Percentiles rank a stretch among this genome's conserved stretches.
phyloP scores from a whole-genome alignment of 1,140 invertebrate genomes.

The Drosophila equinoxialis region DNA sequence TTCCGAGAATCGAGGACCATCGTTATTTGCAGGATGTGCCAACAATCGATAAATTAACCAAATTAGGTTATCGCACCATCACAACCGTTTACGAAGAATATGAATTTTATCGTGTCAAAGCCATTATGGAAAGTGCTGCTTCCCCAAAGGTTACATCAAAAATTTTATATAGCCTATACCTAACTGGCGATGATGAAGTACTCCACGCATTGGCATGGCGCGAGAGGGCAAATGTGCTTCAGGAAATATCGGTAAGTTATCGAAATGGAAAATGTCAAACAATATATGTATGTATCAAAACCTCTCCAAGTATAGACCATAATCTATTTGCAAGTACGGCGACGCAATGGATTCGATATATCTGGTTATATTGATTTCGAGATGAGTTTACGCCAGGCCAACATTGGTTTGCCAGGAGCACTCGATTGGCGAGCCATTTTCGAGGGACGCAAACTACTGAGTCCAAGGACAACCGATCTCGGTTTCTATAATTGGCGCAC shows the following conservation, averaged over 20 bases:
- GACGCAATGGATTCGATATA: conserved; percentile 53
- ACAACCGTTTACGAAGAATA: conserved; percentile 38
- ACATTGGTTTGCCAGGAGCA: conserved; percentile 25
- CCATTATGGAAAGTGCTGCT: conserved; percentile 7
- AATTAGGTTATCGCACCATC: conserved; percentile 51
- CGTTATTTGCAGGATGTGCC: conserved; percentile 7
- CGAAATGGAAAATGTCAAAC: no score
- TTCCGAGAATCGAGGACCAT: conserved; percentile 9
- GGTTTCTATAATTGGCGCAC: conserved; percentile 60
- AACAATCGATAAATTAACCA: conserved; percentile 20
- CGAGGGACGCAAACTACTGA: conserved; percentile 23
- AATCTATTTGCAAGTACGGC: conserved; percentile 55
- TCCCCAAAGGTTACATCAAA: conserved; percentile 32
- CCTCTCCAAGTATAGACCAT: conserved; percentile 48
- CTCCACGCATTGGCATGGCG: conserved; percentile 39
- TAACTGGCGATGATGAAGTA: conserved; percentile 35
- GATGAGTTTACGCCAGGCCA: conserved; percentile 44
- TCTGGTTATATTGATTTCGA: conserved; percentile 72
- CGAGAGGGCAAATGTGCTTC: conserved; percentile 43
- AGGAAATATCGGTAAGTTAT: conserved; percentile 48
- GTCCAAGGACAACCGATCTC: conserved; percentile 48
- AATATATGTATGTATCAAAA: neutral
- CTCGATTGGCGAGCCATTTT: conserved; percentile 63
- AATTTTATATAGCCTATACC: conserved; percentile 27
- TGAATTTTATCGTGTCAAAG: conserved; percentile 27